Conservation (phyloP, 1,140 invertebrate species). For the Latrodectus geometricus region DNA sequence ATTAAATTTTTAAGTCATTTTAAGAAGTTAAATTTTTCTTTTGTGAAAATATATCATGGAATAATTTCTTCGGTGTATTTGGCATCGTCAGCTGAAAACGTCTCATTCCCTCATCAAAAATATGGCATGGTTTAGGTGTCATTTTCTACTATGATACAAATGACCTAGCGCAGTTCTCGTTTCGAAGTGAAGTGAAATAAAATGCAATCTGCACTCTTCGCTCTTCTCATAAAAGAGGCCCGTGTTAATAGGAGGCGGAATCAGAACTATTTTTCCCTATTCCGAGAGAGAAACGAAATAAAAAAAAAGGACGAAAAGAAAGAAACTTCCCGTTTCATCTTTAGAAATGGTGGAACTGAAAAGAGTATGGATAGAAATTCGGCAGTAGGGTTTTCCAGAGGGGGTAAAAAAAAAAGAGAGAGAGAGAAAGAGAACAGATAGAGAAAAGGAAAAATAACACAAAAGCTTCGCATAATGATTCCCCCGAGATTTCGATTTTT, state of each 20-base stretch:
- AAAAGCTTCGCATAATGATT: constrained; percentile 57
- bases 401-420: neutral
- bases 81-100: no score
- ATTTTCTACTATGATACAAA: no score
- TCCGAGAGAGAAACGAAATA: neutral
- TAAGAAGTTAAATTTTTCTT: no score
- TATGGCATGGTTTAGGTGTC: no score
- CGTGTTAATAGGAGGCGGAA: constrained; percentile 34
- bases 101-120: no score
- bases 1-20: no score
- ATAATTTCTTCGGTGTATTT: no score
- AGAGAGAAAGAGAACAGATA: neutral
- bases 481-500: constrained; percentile 40
- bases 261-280: constrained; percentile 8
- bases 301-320: neutral
- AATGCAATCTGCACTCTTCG: no score
- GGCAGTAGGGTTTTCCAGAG: neutral
- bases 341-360: neutral
- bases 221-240: neutral
- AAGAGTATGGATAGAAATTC: neutral
- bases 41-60: no score
- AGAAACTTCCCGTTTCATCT: constrained; percentile 5
- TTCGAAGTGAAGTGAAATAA: no score
- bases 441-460: neutral
- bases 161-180: no score